A percentile compares a stretch with the other conserved stretches of the same genome.
These are phyloP conservation scores for Cheiracanthium punctorium DNA, from an alignment of 2,888 invertebrate genomes.

Conservation along the genomic window DNA sequence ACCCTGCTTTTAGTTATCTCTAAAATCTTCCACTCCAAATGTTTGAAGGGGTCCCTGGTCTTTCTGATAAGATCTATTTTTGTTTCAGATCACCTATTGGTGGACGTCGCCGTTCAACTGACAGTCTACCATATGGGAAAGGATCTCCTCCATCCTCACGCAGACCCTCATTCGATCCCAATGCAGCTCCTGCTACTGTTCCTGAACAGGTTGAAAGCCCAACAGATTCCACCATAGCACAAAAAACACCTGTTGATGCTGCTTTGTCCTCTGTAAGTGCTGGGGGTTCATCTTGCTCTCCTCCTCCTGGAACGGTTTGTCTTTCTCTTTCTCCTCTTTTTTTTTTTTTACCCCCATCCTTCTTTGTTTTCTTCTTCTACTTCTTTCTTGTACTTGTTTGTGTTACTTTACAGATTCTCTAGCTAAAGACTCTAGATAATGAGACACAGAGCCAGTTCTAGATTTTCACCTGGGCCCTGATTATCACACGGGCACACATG, in stretches of 20 bases:
- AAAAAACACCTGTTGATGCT: constrained; percentile 58
- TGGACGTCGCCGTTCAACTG: constrained; percentile 59
- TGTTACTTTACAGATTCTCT: too few species aligned
- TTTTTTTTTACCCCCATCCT: not conserved
- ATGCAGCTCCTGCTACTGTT: constrained; percentile 58
- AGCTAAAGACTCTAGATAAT: too few species aligned
- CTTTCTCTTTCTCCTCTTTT: not conserved
- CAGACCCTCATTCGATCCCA: constrained; percentile 56
- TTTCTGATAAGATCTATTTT: too few species aligned
- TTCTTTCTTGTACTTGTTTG: too few species aligned
- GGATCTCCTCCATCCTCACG: constrained; percentile 64
- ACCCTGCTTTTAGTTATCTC: too few species aligned
- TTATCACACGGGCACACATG: too few species aligned
- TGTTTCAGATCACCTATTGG: constrained; percentile 53
- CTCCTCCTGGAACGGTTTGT: constrained; percentile 64
- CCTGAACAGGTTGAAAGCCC: constrained; percentile 61
- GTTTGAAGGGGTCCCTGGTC: too few species aligned
- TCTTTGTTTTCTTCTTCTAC: not conserved
- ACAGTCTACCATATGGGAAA: constrained; percentile 66
- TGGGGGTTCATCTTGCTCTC: constrained; percentile 59
- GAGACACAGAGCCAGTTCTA: too few species aligned
- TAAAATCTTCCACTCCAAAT: too few species aligned
- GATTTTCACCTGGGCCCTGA: too few species aligned
- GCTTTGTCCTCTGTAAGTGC: constrained; percentile 59
- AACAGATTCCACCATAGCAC: constrained; percentile 17